Evolutionary conservation across 2,113 vertebrate species (phyloP).

Genomic region (Puma concolor): DNA sequence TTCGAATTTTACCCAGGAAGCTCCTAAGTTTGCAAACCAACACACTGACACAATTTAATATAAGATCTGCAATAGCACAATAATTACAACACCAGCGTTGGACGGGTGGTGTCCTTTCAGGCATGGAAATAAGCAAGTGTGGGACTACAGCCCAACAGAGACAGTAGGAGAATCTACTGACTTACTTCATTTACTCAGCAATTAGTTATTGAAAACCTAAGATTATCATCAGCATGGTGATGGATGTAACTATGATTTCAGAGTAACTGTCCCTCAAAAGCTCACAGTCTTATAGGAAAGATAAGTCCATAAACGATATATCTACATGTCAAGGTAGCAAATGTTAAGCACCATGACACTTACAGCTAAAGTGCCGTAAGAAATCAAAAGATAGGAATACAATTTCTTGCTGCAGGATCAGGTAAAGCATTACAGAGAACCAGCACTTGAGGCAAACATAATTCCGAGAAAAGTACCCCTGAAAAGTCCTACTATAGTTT

Average conservation of each 20-base stretch:
- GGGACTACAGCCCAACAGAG: background rate
- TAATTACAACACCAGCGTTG: background rate
- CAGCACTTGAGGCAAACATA: background rate
- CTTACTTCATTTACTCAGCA: background rate
- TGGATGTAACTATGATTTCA: background rate
- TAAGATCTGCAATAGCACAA: background rate
- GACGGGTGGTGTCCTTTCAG: background rate
- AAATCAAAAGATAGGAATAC: background rate
- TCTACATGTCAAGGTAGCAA: background rate
- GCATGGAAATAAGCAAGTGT: background rate
- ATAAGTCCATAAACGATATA: background rate
- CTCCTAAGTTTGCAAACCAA: background rate
- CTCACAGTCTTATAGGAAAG: background rate
- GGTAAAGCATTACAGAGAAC: background rate
- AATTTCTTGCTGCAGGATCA: background rate
- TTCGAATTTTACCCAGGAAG: background rate
- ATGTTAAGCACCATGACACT: background rate
- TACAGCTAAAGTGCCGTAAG: background rate
- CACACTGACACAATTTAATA: background rate
- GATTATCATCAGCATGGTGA: background rate
- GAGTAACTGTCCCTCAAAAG: background rate
- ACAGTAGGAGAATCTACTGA: background rate
- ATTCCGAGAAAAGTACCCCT: background rate
- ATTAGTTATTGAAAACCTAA: background rate
- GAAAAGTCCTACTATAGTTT: background rate